Evolutionary conservation across 2,797 vertebrate genomes (phyloP).

Genomic region (Psittacula echo): DNA sequence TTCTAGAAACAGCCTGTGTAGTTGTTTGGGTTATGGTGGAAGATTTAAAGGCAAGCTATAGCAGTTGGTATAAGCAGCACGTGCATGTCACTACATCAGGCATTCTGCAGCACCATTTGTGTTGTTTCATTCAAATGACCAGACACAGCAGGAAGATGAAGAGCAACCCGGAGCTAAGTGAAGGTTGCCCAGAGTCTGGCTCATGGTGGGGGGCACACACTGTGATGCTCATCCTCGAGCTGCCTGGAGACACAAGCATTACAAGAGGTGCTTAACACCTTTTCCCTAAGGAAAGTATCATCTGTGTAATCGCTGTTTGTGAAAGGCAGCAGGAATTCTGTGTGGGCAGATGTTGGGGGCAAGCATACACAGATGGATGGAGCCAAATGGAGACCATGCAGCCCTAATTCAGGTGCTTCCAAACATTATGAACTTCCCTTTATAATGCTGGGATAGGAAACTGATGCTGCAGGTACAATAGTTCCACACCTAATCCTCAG

Average conservation of each 20-base stretch:
- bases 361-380: not conserved
- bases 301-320: not conserved
- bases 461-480: not conserved
- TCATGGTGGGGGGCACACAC: not conserved
- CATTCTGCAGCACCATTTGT: not conserved
- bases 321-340: not conserved
- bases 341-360: not conserved
- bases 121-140: not conserved
- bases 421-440: not conserved
- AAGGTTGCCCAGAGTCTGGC: not conserved
- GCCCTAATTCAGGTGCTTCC: not conserved
- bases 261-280: not conserved
- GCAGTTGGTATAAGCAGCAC: not conserved
- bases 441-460: not conserved
- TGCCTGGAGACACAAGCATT: not conserved
- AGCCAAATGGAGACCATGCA: not conserved
- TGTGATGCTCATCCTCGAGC: no score
- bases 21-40: constrained; percentile 16
- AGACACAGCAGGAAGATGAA: not conserved
- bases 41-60: not conserved
- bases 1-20: not conserved
- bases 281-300: not conserved
- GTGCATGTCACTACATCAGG: not conserved
- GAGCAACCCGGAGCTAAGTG: not conserved
- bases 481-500: not conserved